phyloP scores from a whole-genome alignment of 2,888 invertebrate genomes.

The Onthophagus sagittarius region DNA sequence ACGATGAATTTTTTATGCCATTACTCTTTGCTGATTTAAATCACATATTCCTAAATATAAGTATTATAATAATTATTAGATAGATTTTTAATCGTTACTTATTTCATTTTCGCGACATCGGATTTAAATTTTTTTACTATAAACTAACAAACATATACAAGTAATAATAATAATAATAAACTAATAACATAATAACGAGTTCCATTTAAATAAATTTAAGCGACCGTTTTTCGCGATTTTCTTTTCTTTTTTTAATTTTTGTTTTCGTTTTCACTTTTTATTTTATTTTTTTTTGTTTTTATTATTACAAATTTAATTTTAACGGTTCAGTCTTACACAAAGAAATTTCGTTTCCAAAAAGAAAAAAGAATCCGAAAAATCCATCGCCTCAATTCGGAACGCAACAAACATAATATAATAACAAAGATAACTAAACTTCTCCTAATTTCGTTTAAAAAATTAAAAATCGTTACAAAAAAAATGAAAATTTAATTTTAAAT shows the following conservation, averaged over 20 bases:
- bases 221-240: background rate
- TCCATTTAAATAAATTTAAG: constrained; percentile 39
- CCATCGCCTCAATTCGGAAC: constrained; percentile 45
- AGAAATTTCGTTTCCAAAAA: background rate
- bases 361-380: background rate
- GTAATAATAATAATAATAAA: constrained; percentile 39
- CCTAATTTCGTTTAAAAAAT: constrained; percentile 17
- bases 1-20: background rate
- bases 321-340: background rate
- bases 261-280: background rate
- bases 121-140: constrained; percentile 43
- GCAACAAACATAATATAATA: constrained; percentile 44
- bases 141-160: constrained; percentile 47
- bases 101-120: background rate
- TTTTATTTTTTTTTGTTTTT: background rate
- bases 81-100: constrained; percentile 30
- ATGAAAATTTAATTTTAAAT: too few relatives aligned
- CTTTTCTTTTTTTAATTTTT: background rate
- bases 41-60: constrained; percentile 39
- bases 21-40: constrained; percentile 26
- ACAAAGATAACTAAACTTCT: constrained; percentile 43
- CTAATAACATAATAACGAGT: constrained; percentile 46
- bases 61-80: constrained; percentile 37
- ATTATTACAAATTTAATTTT: background rate
- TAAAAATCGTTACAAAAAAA: background rate